These are phyloP conservation scores for Stenotaenia linearis DNA, from an alignment of 2,888 invertebrate species.

Conservation along the genomic window DNA sequence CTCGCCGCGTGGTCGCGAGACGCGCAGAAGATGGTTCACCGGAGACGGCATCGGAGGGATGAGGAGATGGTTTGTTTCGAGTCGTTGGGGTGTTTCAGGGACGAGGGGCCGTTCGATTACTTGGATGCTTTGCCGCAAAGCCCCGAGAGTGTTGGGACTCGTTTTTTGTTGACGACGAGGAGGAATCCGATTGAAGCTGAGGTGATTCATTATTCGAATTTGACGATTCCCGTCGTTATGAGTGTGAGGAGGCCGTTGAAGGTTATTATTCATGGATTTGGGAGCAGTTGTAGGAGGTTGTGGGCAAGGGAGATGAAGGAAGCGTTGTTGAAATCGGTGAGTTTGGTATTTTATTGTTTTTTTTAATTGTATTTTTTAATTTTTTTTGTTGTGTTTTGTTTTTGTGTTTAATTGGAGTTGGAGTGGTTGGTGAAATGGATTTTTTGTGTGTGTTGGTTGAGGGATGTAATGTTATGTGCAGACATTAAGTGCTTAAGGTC, in stretches of 20 bases:
- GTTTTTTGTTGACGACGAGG: conserved; percentile 64
- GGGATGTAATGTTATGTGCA: no score
- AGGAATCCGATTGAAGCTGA: conserved; percentile 42
- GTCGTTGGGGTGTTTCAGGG: conserved; percentile 86
- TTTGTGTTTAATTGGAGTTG: no score
- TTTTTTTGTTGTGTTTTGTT: conserved; percentile 40
- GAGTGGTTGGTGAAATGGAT: no score
- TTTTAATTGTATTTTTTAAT: background rate
- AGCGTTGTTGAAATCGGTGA: conserved; percentile 79
- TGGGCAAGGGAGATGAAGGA: conserved; percentile 93
- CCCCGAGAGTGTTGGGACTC: conserved; percentile 76
- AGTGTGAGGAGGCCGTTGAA: conserved; percentile 55
- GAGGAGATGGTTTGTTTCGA: conserved; percentile 76
- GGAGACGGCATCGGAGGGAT: conserved; percentile 54
- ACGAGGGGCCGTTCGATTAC: conserved; percentile 82
- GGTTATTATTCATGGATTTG: conserved; percentile 88
- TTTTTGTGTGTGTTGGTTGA: no score
- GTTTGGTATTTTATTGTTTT: background rate
- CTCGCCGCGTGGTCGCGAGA: conserved; percentile 21
- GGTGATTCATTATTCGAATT: conserved; percentile 43
- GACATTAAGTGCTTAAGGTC: no score
- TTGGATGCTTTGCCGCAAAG: conserved; percentile 80
- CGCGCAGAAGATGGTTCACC: background rate
- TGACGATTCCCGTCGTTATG: background rate
- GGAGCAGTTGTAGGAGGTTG: conserved; percentile 80